A percentile compares a stretch with the other conserved stretches of the same genome.
Conservation (phyloP, 92 coral and sea anemone genomes). For the Porites cylindrica region DNA sequence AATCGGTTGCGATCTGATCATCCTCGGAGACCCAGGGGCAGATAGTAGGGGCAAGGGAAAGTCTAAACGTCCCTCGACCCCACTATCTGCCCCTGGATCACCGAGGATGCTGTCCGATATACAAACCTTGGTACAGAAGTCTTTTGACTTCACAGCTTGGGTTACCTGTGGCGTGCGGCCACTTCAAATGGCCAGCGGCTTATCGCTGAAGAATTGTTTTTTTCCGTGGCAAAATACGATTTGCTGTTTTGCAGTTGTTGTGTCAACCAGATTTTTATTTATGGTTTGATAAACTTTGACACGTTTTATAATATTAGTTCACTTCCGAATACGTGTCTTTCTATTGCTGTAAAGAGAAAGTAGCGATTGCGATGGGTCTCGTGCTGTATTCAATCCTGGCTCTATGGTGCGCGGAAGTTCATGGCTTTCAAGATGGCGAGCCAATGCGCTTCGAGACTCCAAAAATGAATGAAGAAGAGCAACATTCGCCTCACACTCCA, state of each 20-base stretch:
- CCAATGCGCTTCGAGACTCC: conserved; percentile 99
- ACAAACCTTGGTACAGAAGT: too few species aligned
- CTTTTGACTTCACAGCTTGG: too few species aligned
- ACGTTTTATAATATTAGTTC: conserved; percentile 20
- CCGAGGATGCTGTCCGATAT: too few species aligned
- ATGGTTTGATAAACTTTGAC: conserved; percentile 42
- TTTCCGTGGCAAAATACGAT: conserved; percentile 57
- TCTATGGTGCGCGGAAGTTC: neutral
- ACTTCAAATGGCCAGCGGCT: conserved; percentile 34
- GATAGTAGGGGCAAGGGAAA: too few species aligned
- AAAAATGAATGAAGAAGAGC: conserved; percentile 95
- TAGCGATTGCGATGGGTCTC: conserved; percentile 10
- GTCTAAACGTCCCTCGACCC: too few species aligned
- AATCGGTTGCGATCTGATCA: too few species aligned
- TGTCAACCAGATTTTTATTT: conserved; percentile 20
- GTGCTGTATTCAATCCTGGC: neutral
- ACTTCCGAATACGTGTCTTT: conserved; percentile 33
- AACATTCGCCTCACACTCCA: conserved; percentile 96
- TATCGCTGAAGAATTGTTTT: neutral
- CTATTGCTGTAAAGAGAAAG: neutral
- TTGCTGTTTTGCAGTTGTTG: conserved; percentile 6
- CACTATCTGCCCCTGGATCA: too few species aligned
- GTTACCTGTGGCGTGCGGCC: too few species aligned
- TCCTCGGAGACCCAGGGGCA: too few species aligned
- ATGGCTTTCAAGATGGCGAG: conserved; percentile 47